A percentile compares a stretch with the other conserved stretches of the same genome.
phyloP scores from a whole-genome alignment of 1,140 invertebrate species.

The Mamestra configurata region DNA sequence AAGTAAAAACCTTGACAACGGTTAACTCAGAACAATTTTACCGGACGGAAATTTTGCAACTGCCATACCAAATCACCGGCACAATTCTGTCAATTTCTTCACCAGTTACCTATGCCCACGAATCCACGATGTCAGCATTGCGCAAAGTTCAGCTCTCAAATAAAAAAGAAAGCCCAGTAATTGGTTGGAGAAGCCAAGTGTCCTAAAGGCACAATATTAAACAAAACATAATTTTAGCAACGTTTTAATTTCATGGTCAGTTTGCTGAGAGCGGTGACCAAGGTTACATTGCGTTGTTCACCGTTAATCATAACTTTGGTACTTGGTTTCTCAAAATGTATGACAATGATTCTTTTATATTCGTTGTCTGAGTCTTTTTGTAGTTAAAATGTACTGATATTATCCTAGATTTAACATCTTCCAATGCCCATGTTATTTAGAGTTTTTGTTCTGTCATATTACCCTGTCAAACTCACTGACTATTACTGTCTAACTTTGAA shows the following conservation, averaged over 20 bases:
- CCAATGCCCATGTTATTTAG: no score
- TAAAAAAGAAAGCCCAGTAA: neutral
- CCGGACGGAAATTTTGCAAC: conserved; percentile 3
- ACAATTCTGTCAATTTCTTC: conserved; percentile 1
- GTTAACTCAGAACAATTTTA: neutral
- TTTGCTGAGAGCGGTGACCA: conserved; percentile 28
- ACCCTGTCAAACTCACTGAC: no score
- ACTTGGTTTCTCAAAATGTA: neutral
- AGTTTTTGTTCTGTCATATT: no score
- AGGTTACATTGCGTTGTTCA: conserved; percentile 27
- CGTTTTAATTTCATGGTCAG: conserved; percentile 44
- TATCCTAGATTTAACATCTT: no score
- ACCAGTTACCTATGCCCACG: conserved; percentile 4
- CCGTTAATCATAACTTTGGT: conserved; percentile 32
- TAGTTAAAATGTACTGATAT: no score
- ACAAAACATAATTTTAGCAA: conserved; percentile 44
- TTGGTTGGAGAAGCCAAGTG: neutral
- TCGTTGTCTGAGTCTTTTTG: neutral
- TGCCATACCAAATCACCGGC: neutral
- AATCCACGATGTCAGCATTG: neutral
- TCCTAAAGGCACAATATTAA: conserved; percentile 30
- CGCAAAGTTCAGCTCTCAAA: neutral
- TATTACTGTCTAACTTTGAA: no score
- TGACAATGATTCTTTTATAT: neutral
- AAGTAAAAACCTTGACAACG: neutral